Percentiles rank a stretch among this genome's conserved stretches.
Conservation (phyloP, 2,797 vertebrate genomes). For the Netta rufina region DNA sequence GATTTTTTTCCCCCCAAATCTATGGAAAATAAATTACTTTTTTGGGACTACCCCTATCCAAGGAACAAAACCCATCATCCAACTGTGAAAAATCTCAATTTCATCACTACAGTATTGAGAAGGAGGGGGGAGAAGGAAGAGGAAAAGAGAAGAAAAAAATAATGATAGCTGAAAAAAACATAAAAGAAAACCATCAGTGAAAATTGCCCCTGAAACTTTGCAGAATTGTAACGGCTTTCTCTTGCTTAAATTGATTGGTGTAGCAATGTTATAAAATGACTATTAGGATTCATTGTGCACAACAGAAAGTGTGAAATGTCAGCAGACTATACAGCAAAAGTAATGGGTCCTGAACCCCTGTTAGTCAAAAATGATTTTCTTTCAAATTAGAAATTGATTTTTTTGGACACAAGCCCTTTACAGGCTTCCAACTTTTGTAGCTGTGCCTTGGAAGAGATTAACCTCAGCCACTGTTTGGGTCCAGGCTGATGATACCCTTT, state of each 20-base stretch:
- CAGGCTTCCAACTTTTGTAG: constrained; percentile 75
- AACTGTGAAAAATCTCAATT: constrained; percentile 58
- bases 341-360: constrained; percentile 83
- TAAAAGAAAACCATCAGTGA: constrained; percentile 76
- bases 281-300: constrained; percentile 82
- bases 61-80: constrained; percentile 35
- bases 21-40: constrained; percentile 46
- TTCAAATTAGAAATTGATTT: constrained; percentile 88
- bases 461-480: constrained; percentile 71
- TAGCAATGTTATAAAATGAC: constrained; percentile 80
- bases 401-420: constrained; percentile 80
- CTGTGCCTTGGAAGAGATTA: constrained; percentile 76
- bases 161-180: constrained; percentile 55
- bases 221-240: constrained; percentile 77
- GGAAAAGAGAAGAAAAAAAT: constrained; percentile 36
- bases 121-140: background rate
- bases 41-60: constrained; percentile 11
- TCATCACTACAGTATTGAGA: constrained; percentile 18
- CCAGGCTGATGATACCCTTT: constrained; percentile 74
- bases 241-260: constrained; percentile 80
- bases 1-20: background rate
- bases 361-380: constrained; percentile 85
- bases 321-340: constrained; percentile 79
- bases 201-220: constrained; percentile 76
- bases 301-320: constrained; percentile 81